Evolutionary conservation across 2,797 vertebrate species (phyloP), one percentile per base, ranked within the genome.

Genomic region (Chromis chromis): DNA sequence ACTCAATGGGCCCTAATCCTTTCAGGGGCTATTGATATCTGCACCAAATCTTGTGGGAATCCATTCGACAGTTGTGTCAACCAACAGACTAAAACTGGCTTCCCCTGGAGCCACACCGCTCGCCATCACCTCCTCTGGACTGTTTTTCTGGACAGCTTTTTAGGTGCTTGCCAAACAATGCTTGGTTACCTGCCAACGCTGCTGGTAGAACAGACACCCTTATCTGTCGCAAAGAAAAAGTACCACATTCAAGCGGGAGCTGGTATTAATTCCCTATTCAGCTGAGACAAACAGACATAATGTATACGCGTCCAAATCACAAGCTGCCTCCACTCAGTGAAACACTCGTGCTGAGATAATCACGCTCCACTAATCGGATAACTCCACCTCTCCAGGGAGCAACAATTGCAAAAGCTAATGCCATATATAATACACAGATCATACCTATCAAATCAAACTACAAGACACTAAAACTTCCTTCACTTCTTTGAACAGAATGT

Each of bases 331-430:
- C 11, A 50, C 61, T 55, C 69, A 17, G 21, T 12, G 44, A 60
- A 70, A 31, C 50, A 31, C 8, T 7, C 44, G 50, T 61, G 42
- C 67, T 33, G 27, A 71, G 40, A 66, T 61, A 52, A 74, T 60
- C 36, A 24, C 14, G 0, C 31, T 42, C 31, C 60, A 33, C 48
- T 73, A 44, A 50, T 65, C 53, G 25, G 27, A 63, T 60, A 49
- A 57, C 75, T 63, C 61, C 39, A n/a, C 11, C 31, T 78, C 40
- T 55, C 33, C 33, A 36, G 33, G 22, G 6, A 78, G 22, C 16
- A 44, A 42, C 13, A 64, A 46, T 17, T 42, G 13, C 40, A 48
- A 16, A n/a, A 44, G 33, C 33, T 12, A 11, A 36, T 36, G 33
- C 33, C 11, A 36, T 36, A 36, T 36, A 36, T 36, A 36, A 36